A percentile compares a stretch with the other conserved stretches of the same genome.
These are phyloP conservation scores for Atherix ibis DNA, from an alignment of 2,888 invertebrate species.

Conservation along the genomic window DNA sequence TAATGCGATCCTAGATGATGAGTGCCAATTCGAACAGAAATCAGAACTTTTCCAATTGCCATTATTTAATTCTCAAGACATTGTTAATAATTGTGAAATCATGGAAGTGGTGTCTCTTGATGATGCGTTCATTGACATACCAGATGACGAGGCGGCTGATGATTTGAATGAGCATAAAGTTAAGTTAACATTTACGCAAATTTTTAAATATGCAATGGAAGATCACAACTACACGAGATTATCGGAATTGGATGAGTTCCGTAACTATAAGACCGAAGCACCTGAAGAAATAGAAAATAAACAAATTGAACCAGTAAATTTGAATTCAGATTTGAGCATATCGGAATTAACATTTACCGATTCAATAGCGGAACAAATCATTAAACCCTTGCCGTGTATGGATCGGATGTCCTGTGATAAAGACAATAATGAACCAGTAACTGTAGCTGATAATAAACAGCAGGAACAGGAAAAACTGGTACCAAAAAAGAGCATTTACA, in stretches of 20 bases:
- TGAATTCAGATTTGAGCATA: background rate
- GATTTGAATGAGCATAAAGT: background rate
- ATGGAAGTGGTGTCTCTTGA: conserved; percentile 32
- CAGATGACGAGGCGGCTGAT: conserved; percentile 20
- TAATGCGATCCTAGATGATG: conserved; percentile 5
- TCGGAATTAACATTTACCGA: conserved; percentile 17
- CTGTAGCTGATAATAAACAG: no score
- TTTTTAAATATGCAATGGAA: no score
- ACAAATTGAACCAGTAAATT: background rate
- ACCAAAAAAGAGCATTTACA: conserved; percentile 6
- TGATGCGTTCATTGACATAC: conserved; percentile 29
- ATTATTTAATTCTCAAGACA: conserved; percentile 25
- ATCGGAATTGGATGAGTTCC: background rate
- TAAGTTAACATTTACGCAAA: no score
- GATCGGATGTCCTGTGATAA: conserved; percentile 7
- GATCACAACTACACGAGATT: background rate
- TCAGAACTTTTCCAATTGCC: conserved; percentile 26
- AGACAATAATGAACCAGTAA: no score
- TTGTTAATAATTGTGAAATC: conserved; percentile 31
- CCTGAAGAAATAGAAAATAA: conserved; percentile 6
- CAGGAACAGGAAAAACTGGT: conserved; percentile 6
- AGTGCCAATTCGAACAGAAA: conserved; percentile 21
- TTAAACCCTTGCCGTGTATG: conserved; percentile 19
- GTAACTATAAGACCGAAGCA: conserved; percentile 5
- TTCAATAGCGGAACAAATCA: conserved; percentile 30